These are phyloP conservation scores for Hystrix cristata DNA, from an alignment of 2,113 vertebrate species.

Conservation along the genomic window DNA sequence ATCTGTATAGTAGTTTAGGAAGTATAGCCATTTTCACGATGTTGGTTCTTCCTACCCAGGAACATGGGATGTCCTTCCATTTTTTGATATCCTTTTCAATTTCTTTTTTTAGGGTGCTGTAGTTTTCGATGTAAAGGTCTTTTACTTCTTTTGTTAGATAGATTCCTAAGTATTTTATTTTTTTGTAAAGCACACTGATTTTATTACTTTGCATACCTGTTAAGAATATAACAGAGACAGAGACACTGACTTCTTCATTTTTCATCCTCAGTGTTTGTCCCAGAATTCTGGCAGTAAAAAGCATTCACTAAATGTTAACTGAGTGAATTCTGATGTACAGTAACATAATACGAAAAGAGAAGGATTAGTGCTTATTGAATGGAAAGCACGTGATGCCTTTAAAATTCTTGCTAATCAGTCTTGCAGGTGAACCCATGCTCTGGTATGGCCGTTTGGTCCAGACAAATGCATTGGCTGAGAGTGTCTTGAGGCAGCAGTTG, in stretches of 20 bases:
- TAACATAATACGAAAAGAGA: background rate
- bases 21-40: too few relatives aligned
- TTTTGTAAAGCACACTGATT: background rate
- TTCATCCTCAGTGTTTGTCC: background rate
- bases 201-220: too few relatives aligned
- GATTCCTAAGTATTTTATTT: too few relatives aligned
- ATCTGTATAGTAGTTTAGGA: too few relatives aligned
- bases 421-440: background rate
- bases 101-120: too few relatives aligned
- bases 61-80: too few relatives aligned
- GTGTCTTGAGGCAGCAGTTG: background rate
- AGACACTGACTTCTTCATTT: background rate
- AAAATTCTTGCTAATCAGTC: background rate
- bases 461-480: background rate
- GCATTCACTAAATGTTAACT: background rate
- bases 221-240: background rate
- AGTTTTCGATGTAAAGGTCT: too few relatives aligned
- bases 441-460: background rate
- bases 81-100: too few relatives aligned
- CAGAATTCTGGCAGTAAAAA: background rate
- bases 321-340: background rate
- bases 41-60: too few relatives aligned
- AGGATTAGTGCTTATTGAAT: background rate
- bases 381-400: background rate
- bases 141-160: too few relatives aligned